Percentiles rank a stretch among this genome's conserved stretches.
These are phyloP conservation scores for Drosophila kikkawai DNA, from an alignment of 1,140 invertebrate species.

Conservation along the genomic window DNA sequence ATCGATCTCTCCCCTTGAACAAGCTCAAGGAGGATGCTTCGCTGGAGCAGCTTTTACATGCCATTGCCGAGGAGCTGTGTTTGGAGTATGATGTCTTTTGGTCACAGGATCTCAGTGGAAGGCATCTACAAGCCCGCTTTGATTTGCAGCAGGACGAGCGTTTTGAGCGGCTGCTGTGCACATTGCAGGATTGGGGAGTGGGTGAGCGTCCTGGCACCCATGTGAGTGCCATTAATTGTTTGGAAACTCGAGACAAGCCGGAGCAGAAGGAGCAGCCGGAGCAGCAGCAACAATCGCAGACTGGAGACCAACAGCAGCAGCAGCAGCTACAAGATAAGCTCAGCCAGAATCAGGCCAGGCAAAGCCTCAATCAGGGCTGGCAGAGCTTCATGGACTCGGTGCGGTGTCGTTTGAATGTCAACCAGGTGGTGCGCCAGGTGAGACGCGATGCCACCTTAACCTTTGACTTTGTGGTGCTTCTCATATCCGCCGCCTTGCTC, in stretches of 20 bases:
- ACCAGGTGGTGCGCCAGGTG: constrained; percentile 89
- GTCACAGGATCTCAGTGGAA: constrained; percentile 43
- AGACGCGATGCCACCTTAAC: constrained; percentile 88
- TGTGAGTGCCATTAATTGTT: constrained; percentile 81
- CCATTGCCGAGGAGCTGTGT: constrained; percentile 46
- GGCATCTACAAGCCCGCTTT: constrained; percentile 69
- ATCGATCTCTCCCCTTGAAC: constrained; percentile 1
- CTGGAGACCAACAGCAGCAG: neutral
- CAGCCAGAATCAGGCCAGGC: neutral
- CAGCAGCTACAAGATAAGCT: neutral
- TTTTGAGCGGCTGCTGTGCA: constrained; percentile 81
- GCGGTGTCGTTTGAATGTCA: constrained; percentile 88
- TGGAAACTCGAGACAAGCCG: constrained; percentile 46
- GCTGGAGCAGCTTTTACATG: constrained; percentile 48
- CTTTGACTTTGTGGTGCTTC: constrained; percentile 90
- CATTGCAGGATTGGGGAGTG: constrained; percentile 80
- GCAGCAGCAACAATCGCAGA: neutral
- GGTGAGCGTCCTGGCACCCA: constrained; percentile 79
- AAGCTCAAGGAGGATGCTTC: constrained; percentile 30
- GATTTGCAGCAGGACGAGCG: constrained; percentile 74
- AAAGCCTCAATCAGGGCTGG: constrained; percentile 84
- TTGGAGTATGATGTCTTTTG: constrained; percentile 61
- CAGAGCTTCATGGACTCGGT: constrained; percentile 87
- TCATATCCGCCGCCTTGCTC: constrained; percentile 88
- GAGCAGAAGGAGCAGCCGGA: neutral